A percentile compares a stretch with the other conserved stretches of the same genome.
Evolutionary conservation across 2,888 invertebrate species (phyloP).

Genomic region (Chamaedrilus cognettii): DNA sequence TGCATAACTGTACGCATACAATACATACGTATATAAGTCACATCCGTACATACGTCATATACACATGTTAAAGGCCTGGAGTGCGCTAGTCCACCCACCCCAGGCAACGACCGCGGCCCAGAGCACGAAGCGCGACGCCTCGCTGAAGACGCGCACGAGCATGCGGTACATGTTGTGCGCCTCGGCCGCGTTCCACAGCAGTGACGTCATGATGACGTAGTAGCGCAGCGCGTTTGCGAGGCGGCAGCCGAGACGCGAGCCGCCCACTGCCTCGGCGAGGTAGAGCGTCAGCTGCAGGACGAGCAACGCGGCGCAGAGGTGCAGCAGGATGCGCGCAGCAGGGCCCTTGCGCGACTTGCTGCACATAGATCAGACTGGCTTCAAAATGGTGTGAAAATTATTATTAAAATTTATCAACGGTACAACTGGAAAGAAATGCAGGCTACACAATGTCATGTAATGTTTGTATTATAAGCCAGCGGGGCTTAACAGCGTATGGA

Average conservation of each 20-base stretch:
- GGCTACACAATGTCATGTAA: no score
- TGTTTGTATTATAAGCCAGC: no score
- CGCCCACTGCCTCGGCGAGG: slow-evolving; percentile 16
- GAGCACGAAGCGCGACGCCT: slow-evolving; percentile 20
- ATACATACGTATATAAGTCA: no score
- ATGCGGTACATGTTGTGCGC: slow-evolving; percentile 32
- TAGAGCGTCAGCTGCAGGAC: slow-evolving; percentile 18
- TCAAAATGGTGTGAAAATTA: no score
- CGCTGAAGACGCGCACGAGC: slow-evolving; percentile 29
- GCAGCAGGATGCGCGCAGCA: slow-evolving; percentile 23
- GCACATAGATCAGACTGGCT: no score
- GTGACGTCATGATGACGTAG: slow-evolving; percentile 28
- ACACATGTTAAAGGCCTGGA: no score
- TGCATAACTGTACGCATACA: no score
- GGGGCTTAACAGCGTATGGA: no score
- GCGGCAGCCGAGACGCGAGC: slow-evolving; percentile 14
- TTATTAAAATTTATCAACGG: no score
- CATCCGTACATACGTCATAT: no score
- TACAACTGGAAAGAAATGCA: no score
- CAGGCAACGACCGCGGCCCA: slow-evolving; percentile 30
- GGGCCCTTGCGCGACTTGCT: slow-evolving; percentile 26
- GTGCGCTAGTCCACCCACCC: slow-evolving; percentile 19
- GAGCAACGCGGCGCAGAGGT: slow-evolving; percentile 26
- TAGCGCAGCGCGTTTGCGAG: slow-evolving; percentile 22
- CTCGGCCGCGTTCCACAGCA: slow-evolving; percentile 33